These are phyloP conservation scores for Bursaphelenchus mucronatus DNA, from an alignment of 1,140 invertebrate genomes.

Conservation along the genomic window DNA sequence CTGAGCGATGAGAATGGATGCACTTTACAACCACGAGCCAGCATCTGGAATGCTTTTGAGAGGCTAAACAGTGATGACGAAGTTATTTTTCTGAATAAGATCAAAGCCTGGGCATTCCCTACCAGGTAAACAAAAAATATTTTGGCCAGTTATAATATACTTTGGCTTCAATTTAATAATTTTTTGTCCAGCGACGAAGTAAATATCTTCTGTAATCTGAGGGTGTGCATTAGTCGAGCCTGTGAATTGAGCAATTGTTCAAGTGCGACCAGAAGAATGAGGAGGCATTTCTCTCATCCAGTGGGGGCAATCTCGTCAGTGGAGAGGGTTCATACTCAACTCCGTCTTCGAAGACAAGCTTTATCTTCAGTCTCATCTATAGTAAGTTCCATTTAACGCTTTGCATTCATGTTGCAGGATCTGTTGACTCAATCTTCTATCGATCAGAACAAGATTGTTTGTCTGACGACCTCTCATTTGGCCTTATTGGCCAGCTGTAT, in stretches of 20 bases:
- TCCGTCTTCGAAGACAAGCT: conserved; percentile 24
- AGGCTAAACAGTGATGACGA: conserved; percentile 32
- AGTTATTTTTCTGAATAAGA: conserved; percentile 52
- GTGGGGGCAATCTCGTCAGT: conserved; percentile 32
- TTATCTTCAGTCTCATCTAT: conserved; percentile 19
- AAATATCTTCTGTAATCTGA: conserved; percentile 49
- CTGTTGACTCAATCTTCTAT: conserved; percentile 11
- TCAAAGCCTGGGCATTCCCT: conserved; percentile 61
- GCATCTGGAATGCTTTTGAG: conserved; percentile 58
- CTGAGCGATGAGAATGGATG: conserved; percentile 43
- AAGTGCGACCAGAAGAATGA: conserved; percentile 3
- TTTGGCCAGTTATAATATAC: too few relatives aligned
- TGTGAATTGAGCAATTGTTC: conserved; percentile 45
- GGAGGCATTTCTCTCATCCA: conserved; percentile 2
- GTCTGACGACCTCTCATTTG: conserved; percentile 24
- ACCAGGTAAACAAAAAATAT: conserved; percentile 47
- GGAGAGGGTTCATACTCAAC: conserved; percentile 32
- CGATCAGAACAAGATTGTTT: conserved; percentile 17
- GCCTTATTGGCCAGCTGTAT: conserved; percentile 26
- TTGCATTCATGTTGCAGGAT: conserved; percentile 12
- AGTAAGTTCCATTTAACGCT: conserved; percentile 10
- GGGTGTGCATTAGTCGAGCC: conserved; percentile 37
- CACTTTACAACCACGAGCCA: conserved; percentile 27
- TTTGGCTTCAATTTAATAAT: not conserved
- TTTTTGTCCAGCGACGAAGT: conserved; percentile 43